phyloP scores from a whole-genome alignment of 2,888 invertebrate genomes.

The Chymomyza caudatula region DNA sequence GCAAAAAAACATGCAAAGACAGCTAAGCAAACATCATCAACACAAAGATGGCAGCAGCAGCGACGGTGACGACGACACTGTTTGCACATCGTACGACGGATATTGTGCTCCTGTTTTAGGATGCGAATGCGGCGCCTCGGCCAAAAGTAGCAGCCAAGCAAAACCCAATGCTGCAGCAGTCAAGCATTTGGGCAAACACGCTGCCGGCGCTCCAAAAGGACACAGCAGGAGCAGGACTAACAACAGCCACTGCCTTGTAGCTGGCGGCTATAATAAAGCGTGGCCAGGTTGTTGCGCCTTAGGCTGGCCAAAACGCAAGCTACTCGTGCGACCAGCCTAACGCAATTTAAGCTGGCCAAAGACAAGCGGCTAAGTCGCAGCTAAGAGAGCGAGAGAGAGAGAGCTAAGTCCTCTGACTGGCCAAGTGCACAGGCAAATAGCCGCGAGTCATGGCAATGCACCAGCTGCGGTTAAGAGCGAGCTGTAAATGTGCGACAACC shows the following conservation, averaged over 20 bases:
- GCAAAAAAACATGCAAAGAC: conserved; percentile 67
- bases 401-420: conserved; percentile 23
- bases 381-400: too few species aligned
- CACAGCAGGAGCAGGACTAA: background rate
- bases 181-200: conserved; percentile 66
- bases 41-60: conserved; percentile 63
- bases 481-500: background rate
- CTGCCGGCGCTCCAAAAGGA: conserved; percentile 1
- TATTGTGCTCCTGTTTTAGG: conserved; percentile 70
- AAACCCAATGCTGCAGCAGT: conserved; percentile 41
- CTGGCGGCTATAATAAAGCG: conserved; percentile 64
- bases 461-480: conserved; percentile 1
- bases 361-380: conserved; percentile 40
- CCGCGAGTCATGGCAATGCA: conserved; percentile 35
- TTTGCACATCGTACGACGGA: conserved; percentile 67
- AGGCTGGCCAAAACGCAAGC: background rate
- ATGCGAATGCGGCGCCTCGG: background rate
- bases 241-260: conserved; percentile 16
- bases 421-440: conserved; percentile 68
- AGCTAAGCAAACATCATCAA: conserved; percentile 73
- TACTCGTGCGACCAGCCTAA: conserved; percentile 42
- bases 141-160: background rate
- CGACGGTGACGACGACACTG: conserved; percentile 23
- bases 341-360: conserved; percentile 64
- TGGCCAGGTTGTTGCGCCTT: conserved; percentile 46